Evolutionary conservation across 2,797 vertebrate species (phyloP).

Genomic region (Discoglossus pictus): DNA sequence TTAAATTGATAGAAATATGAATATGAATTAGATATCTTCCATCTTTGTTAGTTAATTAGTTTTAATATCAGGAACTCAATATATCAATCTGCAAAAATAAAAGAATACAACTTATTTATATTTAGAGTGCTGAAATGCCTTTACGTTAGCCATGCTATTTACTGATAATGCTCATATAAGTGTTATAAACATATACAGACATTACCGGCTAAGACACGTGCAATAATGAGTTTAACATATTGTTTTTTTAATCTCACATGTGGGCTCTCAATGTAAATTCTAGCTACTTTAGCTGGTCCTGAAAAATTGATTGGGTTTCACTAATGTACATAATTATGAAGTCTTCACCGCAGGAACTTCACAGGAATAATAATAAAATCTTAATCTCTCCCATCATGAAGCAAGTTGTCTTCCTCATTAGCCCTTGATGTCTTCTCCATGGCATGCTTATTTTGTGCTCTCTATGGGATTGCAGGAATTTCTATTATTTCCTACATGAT

Average conservation of each 20-base stretch:
- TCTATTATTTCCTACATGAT: slow-evolving; percentile 17
- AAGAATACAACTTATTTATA: no score
- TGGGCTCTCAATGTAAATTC: no score
- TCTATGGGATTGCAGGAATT: slow-evolving; percentile 9
- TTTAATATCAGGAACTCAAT: no score
- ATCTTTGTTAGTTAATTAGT: no score
- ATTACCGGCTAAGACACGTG: slow-evolving; percentile 5
- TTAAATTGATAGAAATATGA: no score
- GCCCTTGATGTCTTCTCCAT: slow-evolving; percentile 3
- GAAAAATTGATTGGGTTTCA: slow-evolving; percentile 15
- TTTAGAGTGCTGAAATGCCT: no score
- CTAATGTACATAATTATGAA: slow-evolving; percentile 24
- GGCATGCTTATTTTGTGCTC: slow-evolving; percentile 11
- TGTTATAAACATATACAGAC: slow-evolving; percentile 17
- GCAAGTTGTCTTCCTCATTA: slow-evolving; percentile 15
- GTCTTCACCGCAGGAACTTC: slow-evolving; percentile 18
- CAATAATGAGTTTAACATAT: slow-evolving; percentile 11
- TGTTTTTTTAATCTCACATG: not conserved
- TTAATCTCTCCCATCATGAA: slow-evolving; percentile 24
- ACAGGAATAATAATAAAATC: slow-evolving; percentile 23
- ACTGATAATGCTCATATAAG: slow-evolving; percentile 3
- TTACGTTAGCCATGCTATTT: no score
- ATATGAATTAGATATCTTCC: no score
- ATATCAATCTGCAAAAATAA: no score
- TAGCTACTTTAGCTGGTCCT: slow-evolving; percentile 1